Conservation (phyloP, 2,113 vertebrate genomes). For the Camelus dromedarius region DNA sequence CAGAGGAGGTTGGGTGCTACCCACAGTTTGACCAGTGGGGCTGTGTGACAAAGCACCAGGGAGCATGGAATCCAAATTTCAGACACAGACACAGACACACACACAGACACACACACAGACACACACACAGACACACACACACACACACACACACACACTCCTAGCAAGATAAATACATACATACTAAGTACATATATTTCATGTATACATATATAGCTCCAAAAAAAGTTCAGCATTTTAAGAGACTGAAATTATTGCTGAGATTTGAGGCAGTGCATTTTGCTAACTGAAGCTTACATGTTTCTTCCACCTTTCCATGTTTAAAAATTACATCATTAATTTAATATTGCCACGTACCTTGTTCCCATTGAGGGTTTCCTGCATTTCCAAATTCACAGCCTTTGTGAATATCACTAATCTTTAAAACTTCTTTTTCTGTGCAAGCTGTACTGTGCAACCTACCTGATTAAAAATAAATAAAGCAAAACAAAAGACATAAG, state of each 20-base stretch:
- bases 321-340: constrained; percentile 40
- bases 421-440: constrained; percentile 52
- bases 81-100: not conserved
- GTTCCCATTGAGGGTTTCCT: not conserved
- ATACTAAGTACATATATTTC: not conserved
- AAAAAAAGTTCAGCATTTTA: constrained; percentile 58
- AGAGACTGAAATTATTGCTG: constrained; percentile 46
- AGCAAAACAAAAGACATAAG: not conserved
- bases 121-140: not conserved
- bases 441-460: not conserved
- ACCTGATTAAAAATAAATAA: constrained; percentile 46
- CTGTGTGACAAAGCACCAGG: constrained; percentile 70
- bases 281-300: constrained; percentile 45
- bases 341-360: not conserved
- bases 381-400: not conserved
- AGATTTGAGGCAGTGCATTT: constrained; percentile 9
- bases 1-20: constrained; percentile 5
- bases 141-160: not conserved
- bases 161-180: too few relatives aligned
- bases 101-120: not conserved
- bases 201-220: not conserved
- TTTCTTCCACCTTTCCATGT: not conserved
- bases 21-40: constrained; percentile 46
- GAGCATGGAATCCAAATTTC: constrained; percentile 57
- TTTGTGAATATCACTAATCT: constrained; percentile 31